Conservation (phyloP, 1,140 invertebrate species). For the Heliconius congener region DNA sequence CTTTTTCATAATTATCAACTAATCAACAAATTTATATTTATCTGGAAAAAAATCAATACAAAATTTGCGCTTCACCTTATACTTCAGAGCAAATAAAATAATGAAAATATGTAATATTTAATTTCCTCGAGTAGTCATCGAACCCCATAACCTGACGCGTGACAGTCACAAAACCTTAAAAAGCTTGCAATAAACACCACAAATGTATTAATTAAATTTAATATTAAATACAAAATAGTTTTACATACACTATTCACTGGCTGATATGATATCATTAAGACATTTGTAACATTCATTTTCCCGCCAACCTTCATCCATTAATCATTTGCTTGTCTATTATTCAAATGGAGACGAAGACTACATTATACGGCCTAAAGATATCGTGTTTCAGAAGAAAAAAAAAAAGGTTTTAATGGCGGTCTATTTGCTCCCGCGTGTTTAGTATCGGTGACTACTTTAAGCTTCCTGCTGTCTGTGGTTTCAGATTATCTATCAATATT, state of each 20-base stretch:
- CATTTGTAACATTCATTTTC: background rate
- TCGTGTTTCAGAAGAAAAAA: slow-evolving; percentile 36
- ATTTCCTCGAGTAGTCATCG: too few species aligned
- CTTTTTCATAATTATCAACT: too few species aligned
- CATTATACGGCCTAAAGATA: slow-evolving; percentile 29
- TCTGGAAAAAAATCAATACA: too few species aligned
- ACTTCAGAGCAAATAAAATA: too few species aligned
- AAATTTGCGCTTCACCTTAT: too few species aligned
- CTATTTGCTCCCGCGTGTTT: slow-evolving; percentile 35
- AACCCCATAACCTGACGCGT: too few species aligned
- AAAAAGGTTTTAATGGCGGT: slow-evolving; percentile 37
- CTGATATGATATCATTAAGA: background rate
- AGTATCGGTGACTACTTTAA: slow-evolving; percentile 42
- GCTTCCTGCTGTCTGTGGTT: slow-evolving; percentile 38
- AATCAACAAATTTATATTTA: too few species aligned
- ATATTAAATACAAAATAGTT: too few species aligned
- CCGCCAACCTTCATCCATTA: background rate
- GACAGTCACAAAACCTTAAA: too few species aligned
- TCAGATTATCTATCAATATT: slow-evolving; percentile 21
- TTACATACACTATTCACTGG: background rate
- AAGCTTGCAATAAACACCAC: too few species aligned
- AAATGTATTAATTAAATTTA: too few species aligned
- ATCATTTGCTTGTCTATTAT: slow-evolving; percentile 10
- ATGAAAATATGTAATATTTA: too few species aligned
- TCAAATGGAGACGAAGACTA: slow-evolving; percentile 24